A percentile compares a stretch with the other conserved stretches of the same genome.
These are phyloP conservation scores for Caenorhabditis wallacei DNA, from an alignment of 2,888 invertebrate genomes.

Conservation along the genomic window DNA sequence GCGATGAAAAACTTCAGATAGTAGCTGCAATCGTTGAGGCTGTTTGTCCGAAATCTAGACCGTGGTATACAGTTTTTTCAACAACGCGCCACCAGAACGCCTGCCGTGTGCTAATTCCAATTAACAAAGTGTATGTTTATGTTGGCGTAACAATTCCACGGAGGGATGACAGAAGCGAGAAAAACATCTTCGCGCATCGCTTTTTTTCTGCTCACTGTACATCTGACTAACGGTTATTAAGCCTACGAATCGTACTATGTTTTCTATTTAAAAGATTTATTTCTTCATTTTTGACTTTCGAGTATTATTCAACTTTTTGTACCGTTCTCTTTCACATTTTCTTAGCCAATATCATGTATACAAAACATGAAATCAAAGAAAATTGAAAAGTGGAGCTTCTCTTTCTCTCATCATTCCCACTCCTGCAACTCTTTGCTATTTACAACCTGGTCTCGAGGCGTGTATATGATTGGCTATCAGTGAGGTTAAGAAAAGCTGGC, in stretches of 20 bases:
- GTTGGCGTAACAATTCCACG: conserved; percentile 19
- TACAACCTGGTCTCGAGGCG: conserved; percentile 28
- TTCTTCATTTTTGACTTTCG: no score
- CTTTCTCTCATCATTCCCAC: conserved; percentile 1
- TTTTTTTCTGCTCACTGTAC: background rate
- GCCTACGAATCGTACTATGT: background rate
- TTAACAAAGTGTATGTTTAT: conserved; percentile 36
- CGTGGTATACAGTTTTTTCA: conserved; percentile 61
- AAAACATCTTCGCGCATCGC: background rate
- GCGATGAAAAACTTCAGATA: conserved; percentile 69
- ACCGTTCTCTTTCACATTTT: no score
- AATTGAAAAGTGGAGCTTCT: conserved; percentile 31
- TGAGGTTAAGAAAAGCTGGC: conserved; percentile 58
- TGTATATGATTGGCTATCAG: conserved; percentile 66
- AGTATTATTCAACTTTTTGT: no score
- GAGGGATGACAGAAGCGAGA: no score
- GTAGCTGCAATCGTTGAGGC: conserved; percentile 54
- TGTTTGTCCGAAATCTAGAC: conserved; percentile 62
- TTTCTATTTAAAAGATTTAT: background rate
- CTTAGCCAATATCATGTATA: background rate
- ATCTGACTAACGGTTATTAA: background rate
- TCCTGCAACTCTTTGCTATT: conserved; percentile 42
- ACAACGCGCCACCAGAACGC: conserved; percentile 29
- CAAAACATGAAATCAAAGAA: conserved; percentile 21
- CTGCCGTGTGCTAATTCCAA: conserved; percentile 27